Percentiles rank a stretch among this genome's conserved stretches.
These are phyloP conservation scores for Nemotelus nigrinus DNA, from an alignment of 2,888 invertebrate species.

Conservation along the genomic window DNA sequence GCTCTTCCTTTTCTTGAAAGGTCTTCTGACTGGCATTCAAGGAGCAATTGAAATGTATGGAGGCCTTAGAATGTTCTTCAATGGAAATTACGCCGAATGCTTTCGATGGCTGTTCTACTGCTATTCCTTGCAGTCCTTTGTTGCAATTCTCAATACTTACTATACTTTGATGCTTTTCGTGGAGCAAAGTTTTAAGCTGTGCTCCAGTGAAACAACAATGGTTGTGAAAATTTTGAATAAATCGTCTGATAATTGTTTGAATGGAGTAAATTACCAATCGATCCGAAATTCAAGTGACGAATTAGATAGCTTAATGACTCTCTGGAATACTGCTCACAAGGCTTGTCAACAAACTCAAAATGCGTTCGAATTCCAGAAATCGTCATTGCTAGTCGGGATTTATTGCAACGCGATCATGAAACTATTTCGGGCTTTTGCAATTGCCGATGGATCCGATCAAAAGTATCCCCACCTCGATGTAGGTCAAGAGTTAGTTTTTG, in stretches of 20 bases:
- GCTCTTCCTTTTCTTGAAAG: background rate
- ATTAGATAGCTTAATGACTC: background rate
- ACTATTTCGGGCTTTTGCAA: background rate
- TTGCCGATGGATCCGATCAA: background rate
- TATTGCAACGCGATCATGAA: background rate
- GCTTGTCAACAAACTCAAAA: background rate
- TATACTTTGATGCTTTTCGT: background rate
- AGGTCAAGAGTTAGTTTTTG: background rate
- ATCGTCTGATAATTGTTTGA: background rate
- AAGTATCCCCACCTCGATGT: background rate
- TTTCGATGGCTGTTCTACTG: background rate
- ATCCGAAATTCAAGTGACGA: slow-evolving; percentile 2
- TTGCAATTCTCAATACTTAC: background rate
- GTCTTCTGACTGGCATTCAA: background rate
- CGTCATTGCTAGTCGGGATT: background rate
- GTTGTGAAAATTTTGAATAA: background rate
- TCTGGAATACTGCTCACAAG: background rate
- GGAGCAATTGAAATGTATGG: background rate
- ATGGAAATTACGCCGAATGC: background rate
- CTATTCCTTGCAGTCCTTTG: background rate
- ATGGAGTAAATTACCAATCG: background rate
- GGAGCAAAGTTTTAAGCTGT: background rate
- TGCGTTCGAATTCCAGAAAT: background rate
- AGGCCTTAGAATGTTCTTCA: background rate
- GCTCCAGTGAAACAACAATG: background rate